Evolutionary conservation across 2,888 invertebrate genomes (phyloP).

Genomic region (Apodemia mormo): DNA sequence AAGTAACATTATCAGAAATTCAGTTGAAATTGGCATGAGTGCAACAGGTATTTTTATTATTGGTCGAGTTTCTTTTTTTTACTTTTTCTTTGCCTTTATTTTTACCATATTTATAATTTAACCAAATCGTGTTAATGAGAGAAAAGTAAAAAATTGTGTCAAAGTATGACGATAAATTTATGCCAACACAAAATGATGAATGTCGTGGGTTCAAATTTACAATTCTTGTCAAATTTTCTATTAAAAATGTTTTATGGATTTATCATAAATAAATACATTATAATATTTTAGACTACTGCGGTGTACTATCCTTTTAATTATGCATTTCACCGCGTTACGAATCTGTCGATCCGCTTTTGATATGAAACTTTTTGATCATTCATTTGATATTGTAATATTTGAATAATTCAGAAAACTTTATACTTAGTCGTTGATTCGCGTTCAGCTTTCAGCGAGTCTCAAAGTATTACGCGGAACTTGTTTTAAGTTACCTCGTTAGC

Average conservation of each 20-base stretch:
- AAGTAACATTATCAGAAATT: too few relatives aligned
- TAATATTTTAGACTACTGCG: not conserved
- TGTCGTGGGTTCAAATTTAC: too few relatives aligned
- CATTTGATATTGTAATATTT: slow-evolving; percentile 38
- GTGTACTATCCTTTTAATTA: slow-evolving; percentile 37
- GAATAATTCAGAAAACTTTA: slow-evolving; percentile 18
- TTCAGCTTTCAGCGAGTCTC: slow-evolving; percentile 3
- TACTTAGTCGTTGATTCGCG: slow-evolving; percentile 13
- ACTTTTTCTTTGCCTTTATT: too few relatives aligned
- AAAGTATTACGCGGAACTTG: not conserved
- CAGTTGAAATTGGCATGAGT: too few relatives aligned
- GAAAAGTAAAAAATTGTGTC: too few relatives aligned
- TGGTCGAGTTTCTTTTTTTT: too few relatives aligned
- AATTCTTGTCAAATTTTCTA: not conserved
- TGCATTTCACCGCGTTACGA: slow-evolving; percentile 37
- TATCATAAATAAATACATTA: not conserved
- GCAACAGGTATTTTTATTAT: too few relatives aligned
- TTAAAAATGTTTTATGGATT: not conserved
- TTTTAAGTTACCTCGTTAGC: slow-evolving; percentile 11
- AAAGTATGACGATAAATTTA: too few relatives aligned
- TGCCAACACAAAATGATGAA: too few relatives aligned
- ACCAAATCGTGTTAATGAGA: too few relatives aligned
- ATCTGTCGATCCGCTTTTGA: slow-evolving; percentile 34
- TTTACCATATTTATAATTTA: too few relatives aligned
- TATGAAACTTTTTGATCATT: slow-evolving; percentile 34